phyloP scores from a whole-genome alignment of 2,888 invertebrate species.

The Steinernema scapterisci region DNA sequence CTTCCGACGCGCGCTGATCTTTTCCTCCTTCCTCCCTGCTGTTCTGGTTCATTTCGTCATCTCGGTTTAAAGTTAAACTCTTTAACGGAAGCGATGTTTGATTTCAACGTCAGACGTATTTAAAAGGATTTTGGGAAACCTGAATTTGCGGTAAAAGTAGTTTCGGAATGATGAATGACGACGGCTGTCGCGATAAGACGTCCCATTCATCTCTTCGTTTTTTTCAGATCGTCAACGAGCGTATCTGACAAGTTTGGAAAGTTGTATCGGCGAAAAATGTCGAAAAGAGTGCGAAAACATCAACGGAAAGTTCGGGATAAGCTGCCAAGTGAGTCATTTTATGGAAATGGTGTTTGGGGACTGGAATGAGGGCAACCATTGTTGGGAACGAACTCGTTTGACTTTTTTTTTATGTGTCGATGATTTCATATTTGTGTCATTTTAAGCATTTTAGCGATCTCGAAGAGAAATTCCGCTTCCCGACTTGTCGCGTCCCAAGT shows the following conservation, averaged over 20 bases:
- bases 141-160: neutral
- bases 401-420: too few relatives aligned
- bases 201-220: neutral
- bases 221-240: conserved; percentile 48
- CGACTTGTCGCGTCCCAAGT: conserved; percentile 38
- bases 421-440: too few relatives aligned
- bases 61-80: too few relatives aligned
- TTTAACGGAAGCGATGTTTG: too few relatives aligned
- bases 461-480: conserved; percentile 30
- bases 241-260: conserved; percentile 51
- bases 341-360: too few relatives aligned
- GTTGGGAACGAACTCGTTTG: too few relatives aligned
- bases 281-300: conserved; percentile 38
- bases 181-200: neutral
- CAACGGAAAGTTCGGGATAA: neutral
- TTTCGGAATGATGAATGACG: conserved; percentile 2
- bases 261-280: conserved; percentile 51
- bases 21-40: too few relatives aligned
- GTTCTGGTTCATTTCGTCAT: too few relatives aligned
- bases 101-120: too few relatives aligned
- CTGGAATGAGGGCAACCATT: too few relatives aligned
- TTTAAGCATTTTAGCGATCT: neutral
- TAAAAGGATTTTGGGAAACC: neutral
- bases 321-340: neutral
- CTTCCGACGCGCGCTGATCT: too few relatives aligned